phyloP scores from a whole-genome alignment of 2,113 vertebrate species.

The Paracanthobrama guichenoti region DNA sequence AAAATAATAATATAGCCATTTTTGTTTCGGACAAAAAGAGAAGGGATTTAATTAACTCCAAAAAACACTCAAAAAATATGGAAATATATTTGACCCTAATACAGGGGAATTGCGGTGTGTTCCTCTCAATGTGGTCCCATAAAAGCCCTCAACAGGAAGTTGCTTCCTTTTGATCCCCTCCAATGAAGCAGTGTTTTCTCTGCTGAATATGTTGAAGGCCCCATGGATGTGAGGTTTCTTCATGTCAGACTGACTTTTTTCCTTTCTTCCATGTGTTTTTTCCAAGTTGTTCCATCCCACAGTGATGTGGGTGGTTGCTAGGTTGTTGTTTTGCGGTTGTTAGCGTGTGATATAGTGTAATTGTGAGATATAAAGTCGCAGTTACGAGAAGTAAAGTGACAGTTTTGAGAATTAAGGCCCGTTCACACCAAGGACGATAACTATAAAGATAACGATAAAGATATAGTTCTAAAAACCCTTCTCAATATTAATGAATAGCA shows the following conservation, averaged over 20 bases:
- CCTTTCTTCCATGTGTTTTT: conserved; percentile 15
- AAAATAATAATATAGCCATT: conserved; percentile 9
- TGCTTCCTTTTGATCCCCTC: neutral
- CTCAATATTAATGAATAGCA: no score
- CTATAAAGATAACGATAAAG: no score
- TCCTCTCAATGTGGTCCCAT: conserved; percentile 9
- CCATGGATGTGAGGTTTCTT: conserved; percentile 23
- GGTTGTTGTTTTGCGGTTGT: neutral
- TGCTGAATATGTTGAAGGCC: conserved; percentile 25
- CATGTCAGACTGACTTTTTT: conserved; percentile 11
- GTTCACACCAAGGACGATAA: no score
- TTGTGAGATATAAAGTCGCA: neutral
- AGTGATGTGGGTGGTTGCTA: neutral
- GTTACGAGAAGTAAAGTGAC: neutral
- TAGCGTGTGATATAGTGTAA: neutral
- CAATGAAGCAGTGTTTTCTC: conserved; percentile 14
- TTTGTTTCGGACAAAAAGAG: neutral
- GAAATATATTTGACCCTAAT: conserved; percentile 23
- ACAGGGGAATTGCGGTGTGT: neutral
- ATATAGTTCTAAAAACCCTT: no score
- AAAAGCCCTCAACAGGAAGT: conserved; percentile 22
- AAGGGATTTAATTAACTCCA: neutral
- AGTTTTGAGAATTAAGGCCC: neutral
- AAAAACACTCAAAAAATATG: neutral
- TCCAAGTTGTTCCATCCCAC: neutral